Conservation (phyloP, 1,140 invertebrate genomes). For the Micrasema minimum region DNA sequence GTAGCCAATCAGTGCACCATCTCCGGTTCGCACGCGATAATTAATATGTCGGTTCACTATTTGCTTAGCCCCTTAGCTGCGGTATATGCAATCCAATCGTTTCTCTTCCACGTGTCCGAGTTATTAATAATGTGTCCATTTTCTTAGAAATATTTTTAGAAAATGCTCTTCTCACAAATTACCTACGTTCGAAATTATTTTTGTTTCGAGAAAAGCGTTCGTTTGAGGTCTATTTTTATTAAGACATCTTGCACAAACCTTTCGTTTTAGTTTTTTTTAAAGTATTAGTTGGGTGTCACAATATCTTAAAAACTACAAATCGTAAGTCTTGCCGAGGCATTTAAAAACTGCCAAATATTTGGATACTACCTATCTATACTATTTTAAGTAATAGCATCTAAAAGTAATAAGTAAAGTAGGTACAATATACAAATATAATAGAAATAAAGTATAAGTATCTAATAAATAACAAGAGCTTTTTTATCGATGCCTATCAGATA, state of each 20-base stretch:
- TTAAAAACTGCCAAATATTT: too few species aligned
- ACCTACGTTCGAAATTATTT: constrained; percentile 17
- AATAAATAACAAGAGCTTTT: too few species aligned
- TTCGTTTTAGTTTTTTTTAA: background rate
- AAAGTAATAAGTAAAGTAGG: too few species aligned
- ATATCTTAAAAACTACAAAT: constrained; percentile 3
- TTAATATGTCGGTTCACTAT: background rate
- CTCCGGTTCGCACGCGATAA: background rate
- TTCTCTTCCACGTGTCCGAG: constrained; percentile 17
- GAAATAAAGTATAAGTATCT: too few species aligned
- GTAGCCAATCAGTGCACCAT: background rate
- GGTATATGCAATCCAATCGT: background rate
- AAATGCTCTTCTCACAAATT: constrained; percentile 27
- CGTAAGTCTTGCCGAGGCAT: too few species aligned
- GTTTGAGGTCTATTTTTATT: constrained; percentile 13
- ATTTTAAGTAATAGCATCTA: too few species aligned
- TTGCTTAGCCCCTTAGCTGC: background rate
- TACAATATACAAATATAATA: too few species aligned
- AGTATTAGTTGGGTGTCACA: background rate
- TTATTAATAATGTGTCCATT: constrained; percentile 24
- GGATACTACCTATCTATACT: too few species aligned
- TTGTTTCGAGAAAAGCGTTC: constrained; percentile 33
- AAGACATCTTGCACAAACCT: too few species aligned
- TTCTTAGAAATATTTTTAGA: constrained; percentile 32
- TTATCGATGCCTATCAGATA: too few species aligned